Conservation (phyloP, 2,888 invertebrate genomes). For the Drosophila stalkeri region DNA sequence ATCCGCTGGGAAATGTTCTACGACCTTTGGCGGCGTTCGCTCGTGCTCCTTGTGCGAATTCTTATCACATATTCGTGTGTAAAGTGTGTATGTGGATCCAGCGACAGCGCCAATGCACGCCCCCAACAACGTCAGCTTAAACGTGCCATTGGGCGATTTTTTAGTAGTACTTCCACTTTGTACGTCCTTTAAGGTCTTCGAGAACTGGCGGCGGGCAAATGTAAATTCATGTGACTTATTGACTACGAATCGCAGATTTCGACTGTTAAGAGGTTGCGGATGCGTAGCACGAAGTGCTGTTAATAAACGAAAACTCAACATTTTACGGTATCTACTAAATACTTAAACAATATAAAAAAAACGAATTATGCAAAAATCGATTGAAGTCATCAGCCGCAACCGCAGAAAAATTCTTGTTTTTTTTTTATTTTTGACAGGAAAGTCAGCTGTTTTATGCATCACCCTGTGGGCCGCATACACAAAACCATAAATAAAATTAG, state of each 20-base stretch:
- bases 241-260: constrained; percentile 33
- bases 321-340: constrained; percentile 37
- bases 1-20: constrained; percentile 86
- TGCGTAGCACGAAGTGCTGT: constrained; percentile 34
- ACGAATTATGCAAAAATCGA: constrained; percentile 69
- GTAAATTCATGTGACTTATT: constrained; percentile 22
- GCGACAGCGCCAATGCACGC: constrained; percentile 87
- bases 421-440: constrained; percentile 20
- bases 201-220: constrained; percentile 36
- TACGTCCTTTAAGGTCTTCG: constrained; percentile 30
- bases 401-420: constrained; percentile 27
- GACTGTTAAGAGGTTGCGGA: constrained; percentile 13
- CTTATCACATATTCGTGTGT: constrained; percentile 71
- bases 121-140: constrained; percentile 87
- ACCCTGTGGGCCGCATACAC: constrained; percentile 26
- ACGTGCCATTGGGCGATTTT: constrained; percentile 65
- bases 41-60: constrained; percentile 84
- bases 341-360: constrained; percentile 35
- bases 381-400: constrained; percentile 17
- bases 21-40: constrained; percentile 76
- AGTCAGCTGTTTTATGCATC: constrained; percentile 31
- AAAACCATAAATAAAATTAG: constrained; percentile 30
- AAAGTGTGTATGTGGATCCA: constrained; percentile 86
- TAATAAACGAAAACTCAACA: constrained; percentile 74
- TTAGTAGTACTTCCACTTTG: background rate